Base-by-base conservation (phyloP, 2,797 vertebrate species). In the Lepus oiostolus region DNA sequence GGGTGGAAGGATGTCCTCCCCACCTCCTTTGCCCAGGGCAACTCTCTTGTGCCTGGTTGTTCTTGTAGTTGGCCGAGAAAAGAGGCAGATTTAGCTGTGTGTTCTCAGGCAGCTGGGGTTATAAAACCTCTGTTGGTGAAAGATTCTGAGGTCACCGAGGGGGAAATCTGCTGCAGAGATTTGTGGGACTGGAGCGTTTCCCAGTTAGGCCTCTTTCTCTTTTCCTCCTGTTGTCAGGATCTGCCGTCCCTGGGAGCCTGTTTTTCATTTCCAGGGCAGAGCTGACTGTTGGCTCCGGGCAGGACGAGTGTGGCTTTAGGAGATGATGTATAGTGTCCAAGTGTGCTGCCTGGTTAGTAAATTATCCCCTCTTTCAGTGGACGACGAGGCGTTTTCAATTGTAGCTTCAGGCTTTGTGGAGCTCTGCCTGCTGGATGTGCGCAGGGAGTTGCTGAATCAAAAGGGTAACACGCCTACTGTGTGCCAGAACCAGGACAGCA, bases 251-350 rank as follows among this genome's bases (percentile, higher is more conserved):
- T 0, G 2, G 93, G 79, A 88, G 21, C 83, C 77, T 30, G 1
- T 96, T 96, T 96, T 93, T 97, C 93, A 96, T 80, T 93, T 95
- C 60, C 47, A 90, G 32, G 80, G 42, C 60, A 82, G 47, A 90
- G 63, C 89, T 1, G 70, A 52, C 84, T 63, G 86, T 74, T 92
- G 95, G 91, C 60, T 91, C 88, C 63, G 68, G 72, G 92, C 72
- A 94, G 96, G 92, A 95, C 82, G 94, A 71, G 89, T 94, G 89
- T 96, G 96, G 76, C 89, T 97, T 94, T 70, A 32, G 88, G 91
- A 74, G 72, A 88, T 97, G 97, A 97, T 95, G 38, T 92, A 93
- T 58, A 38, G 76, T 83, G 21, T 88, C 94, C 80, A 42, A 94
- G 74, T 52, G 60, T 72, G 74, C 86, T 68, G 70, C 74, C 94